phyloP scores from a whole-genome alignment of 1,140 invertebrate species.

The Panonychus citri region DNA sequence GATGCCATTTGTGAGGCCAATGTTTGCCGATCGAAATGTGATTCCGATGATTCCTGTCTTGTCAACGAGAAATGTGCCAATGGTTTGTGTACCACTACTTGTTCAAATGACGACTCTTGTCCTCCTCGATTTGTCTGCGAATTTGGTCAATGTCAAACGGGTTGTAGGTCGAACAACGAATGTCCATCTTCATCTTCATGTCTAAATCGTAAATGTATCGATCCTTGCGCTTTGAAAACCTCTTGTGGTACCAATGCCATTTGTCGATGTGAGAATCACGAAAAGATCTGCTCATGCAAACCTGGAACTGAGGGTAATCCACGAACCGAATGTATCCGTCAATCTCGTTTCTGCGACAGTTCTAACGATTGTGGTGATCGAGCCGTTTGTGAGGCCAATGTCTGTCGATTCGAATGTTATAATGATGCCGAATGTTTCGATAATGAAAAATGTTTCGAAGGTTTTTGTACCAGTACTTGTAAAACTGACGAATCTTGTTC shows the following conservation, averaged over 20 bases:
- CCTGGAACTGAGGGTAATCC: constrained; percentile 13
- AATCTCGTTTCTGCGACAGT: constrained; percentile 21
- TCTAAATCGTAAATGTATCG: constrained; percentile 50
- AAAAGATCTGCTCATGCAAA: constrained; percentile 43
- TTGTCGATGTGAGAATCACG: constrained; percentile 37
- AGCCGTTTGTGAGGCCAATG: constrained; percentile 47
- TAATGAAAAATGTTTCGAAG: constrained; percentile 35
- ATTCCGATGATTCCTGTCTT: constrained; percentile 12
- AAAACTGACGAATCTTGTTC: constrained; percentile 35
- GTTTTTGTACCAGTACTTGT: constrained; percentile 14
- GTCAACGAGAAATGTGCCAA: constrained; percentile 7
- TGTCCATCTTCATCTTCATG: constrained; percentile 46
- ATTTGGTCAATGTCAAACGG: constrained; percentile 4
- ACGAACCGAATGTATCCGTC: constrained; percentile 11
- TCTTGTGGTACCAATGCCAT: constrained; percentile 70
- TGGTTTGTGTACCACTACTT: constrained; percentile 37
- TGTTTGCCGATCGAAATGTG: constrained; percentile 20
- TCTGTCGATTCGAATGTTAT: constrained; percentile 20
- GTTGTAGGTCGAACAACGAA: constrained; percentile 34
- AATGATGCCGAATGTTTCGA: constrained; percentile 18
- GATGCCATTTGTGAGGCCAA: constrained; percentile 58
- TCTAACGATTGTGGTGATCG: constrained; percentile 46
- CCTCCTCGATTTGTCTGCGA: constrained; percentile 7
- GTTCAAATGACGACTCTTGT: constrained; percentile 10
- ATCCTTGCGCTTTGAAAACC: constrained; percentile 24